Evolutionary conservation across 2,888 invertebrate genomes (phyloP).

Genomic region (Mythimna albipuncta): DNA sequence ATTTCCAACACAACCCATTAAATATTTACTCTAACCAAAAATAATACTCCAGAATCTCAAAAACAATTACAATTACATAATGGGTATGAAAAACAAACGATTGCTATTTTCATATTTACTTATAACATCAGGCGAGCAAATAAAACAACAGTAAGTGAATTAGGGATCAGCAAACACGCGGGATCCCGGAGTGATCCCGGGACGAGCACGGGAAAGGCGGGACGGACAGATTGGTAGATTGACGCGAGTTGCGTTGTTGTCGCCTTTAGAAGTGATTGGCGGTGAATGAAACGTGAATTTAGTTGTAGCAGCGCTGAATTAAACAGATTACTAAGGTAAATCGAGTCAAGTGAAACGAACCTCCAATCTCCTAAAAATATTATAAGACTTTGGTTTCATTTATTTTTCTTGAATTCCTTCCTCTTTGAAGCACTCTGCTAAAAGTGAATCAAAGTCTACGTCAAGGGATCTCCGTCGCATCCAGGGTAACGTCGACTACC

Average conservation of each 20-base stretch:
- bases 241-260: slow-evolving; percentile 23
- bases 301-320: background rate
- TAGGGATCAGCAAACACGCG: slow-evolving; percentile 40
- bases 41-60: slow-evolving; percentile 8
- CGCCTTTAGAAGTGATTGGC: slow-evolving; percentile 5
- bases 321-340: background rate
- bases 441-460: background rate
- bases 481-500: slow-evolving; percentile 6
- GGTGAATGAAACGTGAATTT: background rate
- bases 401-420: background rate
- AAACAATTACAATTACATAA: slow-evolving; percentile 43
- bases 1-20: slow-evolving; percentile 10
- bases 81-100: slow-evolving; percentile 37
- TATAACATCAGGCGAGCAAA: slow-evolving; percentile 38
- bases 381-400: background rate
- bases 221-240: slow-evolving; percentile 28
- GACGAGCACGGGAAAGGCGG: slow-evolving; percentile 46
- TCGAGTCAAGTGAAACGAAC: background rate
- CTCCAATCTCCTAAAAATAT: background rate
- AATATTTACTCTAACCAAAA: slow-evolving; percentile 37
- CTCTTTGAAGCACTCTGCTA: background rate
- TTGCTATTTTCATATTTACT: slow-evolving; percentile 44
- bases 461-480: background rate
- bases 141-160: slow-evolving; percentile 47
- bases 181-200: slow-evolving; percentile 34